These are phyloP conservation scores for Leptodirus hochenwartii DNA, from an alignment of 2,888 invertebrate species.

Conservation along the genomic window DNA sequence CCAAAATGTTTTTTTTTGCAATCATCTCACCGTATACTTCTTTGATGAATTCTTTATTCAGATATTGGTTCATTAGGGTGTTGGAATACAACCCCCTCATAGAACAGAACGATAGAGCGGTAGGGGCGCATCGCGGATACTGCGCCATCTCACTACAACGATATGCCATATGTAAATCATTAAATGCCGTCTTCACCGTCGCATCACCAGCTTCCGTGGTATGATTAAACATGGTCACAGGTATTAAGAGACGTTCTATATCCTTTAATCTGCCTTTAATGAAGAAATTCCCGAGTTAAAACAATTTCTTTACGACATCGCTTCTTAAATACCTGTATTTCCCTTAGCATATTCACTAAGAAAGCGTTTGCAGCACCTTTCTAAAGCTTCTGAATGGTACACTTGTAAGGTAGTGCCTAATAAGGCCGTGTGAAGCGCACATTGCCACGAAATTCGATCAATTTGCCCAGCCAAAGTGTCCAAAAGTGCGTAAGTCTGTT, in stretches of 20 bases:
- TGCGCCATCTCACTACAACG: constrained; percentile 35
- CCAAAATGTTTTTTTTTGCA: no score
- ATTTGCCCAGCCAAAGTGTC: constrained; percentile 35
- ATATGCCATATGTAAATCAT: constrained; percentile 32
- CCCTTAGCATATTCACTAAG: no score
- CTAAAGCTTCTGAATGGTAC: constrained; percentile 28
- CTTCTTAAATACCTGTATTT: no score
- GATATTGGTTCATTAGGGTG: constrained; percentile 36
- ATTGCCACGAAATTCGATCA: constrained; percentile 37
- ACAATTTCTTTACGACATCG: neutral
- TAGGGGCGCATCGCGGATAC: constrained; percentile 40
- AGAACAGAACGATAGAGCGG: constrained; percentile 40
- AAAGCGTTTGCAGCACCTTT: no score
- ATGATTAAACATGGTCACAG: constrained; percentile 41
- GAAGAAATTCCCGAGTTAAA: neutral
- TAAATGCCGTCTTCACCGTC: constrained; percentile 26
- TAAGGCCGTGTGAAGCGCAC: constrained; percentile 46
- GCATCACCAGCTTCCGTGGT: constrained; percentile 20
- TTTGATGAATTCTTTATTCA: constrained; percentile 37
- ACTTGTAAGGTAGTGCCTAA: constrained; percentile 35
- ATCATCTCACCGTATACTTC: constrained; percentile 37
- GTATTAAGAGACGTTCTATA: constrained; percentile 47
- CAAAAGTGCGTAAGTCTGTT: constrained; percentile 31
- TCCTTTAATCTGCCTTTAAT: constrained; percentile 42
- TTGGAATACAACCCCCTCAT: constrained; percentile 35